Evolutionary conservation across 2,113 vertebrate genomes (phyloP), one percentile per base, ranked within the genome.

Genomic region (Dendrocopos noguchii): DNA sequence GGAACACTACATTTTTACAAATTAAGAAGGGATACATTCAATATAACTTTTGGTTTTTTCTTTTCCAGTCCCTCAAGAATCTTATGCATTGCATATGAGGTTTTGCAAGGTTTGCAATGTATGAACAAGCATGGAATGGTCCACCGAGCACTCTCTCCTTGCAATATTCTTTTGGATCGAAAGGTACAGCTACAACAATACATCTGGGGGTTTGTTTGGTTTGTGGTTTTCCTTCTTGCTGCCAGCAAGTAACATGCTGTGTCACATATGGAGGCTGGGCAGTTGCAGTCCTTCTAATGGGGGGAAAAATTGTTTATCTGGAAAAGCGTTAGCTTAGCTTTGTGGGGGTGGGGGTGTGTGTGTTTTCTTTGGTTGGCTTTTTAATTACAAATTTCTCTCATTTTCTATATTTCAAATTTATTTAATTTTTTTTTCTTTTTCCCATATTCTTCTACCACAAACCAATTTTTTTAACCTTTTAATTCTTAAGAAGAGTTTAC

Each of bases 101-200:
- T 98, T 64, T 97, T 99, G 77, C 98, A 99, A 87, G 99, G 99
- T 25, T 97, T 99, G 92, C 98, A 98, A 5, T 99, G 98, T 47
- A 99, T 99, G 98, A 99, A 99, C 96, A 98, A 98, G 84, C 98
- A 99, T 67, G 98, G 98, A n/a, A 98, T 99, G 97, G 99, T 99
- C 42, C 99, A 99, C 92, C 97, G 99, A 89, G 98, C 99, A 6
- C 98, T 99, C 31, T 98, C 97, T 22, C 98, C 98, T 68, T 97
- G 98, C 94, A 99, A 99, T 87, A 98, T 99, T 81, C 98, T 99
- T 80, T 90, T 99, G 98, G 99, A 99, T 95, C 97, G 86, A 95
- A 98, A 99, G 98, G 99, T 99, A 98, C 86, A 89, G 34, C 27
- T 91, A 14, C 66, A 67, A 24, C 42, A 87, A 63, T 77, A 42